Evolutionary conservation across 92 coral and sea anemone species (phyloP).

Genomic region (Ricordea florida): DNA sequence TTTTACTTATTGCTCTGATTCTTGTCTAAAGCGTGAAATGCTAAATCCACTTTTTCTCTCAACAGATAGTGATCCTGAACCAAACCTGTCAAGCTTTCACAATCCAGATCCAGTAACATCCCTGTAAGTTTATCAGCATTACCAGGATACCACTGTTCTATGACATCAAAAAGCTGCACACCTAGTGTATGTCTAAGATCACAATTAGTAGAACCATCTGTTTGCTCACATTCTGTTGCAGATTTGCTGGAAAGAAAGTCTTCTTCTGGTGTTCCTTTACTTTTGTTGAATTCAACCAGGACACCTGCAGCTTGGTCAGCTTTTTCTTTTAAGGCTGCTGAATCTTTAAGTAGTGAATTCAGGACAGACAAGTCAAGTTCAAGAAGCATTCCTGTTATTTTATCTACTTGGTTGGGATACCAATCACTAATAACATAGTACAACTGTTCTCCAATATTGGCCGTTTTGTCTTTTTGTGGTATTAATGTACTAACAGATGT

Average conservation of each 20-base stretch:
- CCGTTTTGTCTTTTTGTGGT: background rate
- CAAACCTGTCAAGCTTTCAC: background rate
- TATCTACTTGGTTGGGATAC: conserved; percentile 52
- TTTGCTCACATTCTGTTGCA: conserved; percentile 35
- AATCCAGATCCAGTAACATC: conserved; percentile 72
- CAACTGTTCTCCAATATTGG: conserved; percentile 46
- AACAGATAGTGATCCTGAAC: background rate
- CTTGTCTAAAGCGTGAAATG: background rate
- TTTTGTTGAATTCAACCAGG: conserved; percentile 4
- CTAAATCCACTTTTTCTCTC: background rate
- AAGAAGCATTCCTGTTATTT: conserved; percentile 78
- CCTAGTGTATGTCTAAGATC: conserved; percentile 15
- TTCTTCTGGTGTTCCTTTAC: background rate
- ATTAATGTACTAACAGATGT: too few relatives aligned
- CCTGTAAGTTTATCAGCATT: conserved; percentile 75
- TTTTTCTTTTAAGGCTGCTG: conserved; percentile 51
- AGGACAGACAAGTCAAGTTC: conserved; percentile 45
- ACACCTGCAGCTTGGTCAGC: conserved; percentile 61
- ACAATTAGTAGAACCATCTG: conserved; percentile 10
- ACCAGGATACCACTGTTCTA: conserved; percentile 44
- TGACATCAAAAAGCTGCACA: conserved; percentile 51
- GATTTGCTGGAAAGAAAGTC: background rate
- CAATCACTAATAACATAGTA: conserved; percentile 28
- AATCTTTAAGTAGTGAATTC: conserved; percentile 33
- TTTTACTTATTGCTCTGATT: too few relatives aligned